Evolutionary conservation across 2,888 invertebrate genomes (phyloP).

Genomic region (Ectemnius continuus): DNA sequence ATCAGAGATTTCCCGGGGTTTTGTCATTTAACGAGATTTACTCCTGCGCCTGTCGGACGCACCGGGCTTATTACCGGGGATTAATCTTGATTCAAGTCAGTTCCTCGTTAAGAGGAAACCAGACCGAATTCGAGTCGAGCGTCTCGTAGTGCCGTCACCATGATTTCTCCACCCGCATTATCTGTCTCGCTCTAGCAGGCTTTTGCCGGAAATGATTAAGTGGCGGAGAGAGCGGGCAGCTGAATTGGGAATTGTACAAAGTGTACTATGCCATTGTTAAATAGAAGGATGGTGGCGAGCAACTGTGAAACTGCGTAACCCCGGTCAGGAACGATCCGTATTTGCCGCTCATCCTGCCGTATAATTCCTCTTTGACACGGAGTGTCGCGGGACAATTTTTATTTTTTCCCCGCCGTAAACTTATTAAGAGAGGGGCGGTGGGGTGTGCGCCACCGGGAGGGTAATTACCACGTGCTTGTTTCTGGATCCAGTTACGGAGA

Average conservation of each 20-base stretch:
- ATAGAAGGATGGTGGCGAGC: too few relatives aligned
- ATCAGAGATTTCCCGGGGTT: background rate
- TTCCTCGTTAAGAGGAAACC: background rate
- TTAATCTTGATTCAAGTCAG: slow-evolving; percentile 4
- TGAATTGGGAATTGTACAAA: too few relatives aligned
- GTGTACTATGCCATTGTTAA: too few relatives aligned
- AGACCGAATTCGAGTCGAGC: too few relatives aligned
- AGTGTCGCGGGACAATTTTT: slow-evolving; percentile 7
- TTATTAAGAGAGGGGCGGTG: slow-evolving; percentile 12
- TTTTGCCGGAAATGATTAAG: too few relatives aligned
- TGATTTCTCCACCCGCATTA: too few relatives aligned
- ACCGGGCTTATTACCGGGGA: background rate
- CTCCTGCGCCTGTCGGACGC: background rate
- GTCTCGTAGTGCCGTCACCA: too few relatives aligned
- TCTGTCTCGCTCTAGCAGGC: too few relatives aligned
- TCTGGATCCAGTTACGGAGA: slow-evolving; percentile 31
- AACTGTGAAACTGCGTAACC: too few relatives aligned
- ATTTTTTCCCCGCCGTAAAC: slow-evolving; percentile 27
- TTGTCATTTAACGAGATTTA: slow-evolving; percentile 6
- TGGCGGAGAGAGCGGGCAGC: too few relatives aligned
- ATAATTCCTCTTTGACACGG: background rate
- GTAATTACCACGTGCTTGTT: slow-evolving; percentile 32
- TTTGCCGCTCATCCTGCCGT: background rate
- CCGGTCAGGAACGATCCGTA: background rate
- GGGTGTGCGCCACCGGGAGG: background rate